Evolutionary conservation across 2,797 vertebrate genomes (phyloP).

Genomic region (Schizothorax lantsangensis): DNA sequence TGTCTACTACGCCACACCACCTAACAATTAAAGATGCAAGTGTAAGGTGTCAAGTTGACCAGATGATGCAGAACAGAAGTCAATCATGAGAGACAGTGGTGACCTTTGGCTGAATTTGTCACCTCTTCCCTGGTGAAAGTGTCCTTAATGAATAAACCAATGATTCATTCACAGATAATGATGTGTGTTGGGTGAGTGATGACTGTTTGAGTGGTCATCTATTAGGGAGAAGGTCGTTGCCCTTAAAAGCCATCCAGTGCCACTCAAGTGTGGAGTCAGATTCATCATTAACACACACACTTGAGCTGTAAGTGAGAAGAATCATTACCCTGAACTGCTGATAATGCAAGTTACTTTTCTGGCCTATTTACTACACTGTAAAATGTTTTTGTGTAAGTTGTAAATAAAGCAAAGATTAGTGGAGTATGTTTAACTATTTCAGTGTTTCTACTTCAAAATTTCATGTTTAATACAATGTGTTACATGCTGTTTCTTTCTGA

Average conservation of each 20-base stretch:
- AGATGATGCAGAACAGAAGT: conserved; percentile 27
- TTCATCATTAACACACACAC: conserved; percentile 62
- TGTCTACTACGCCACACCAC: not conserved
- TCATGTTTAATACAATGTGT: not conserved
- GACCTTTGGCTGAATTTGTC: conserved; percentile 40
- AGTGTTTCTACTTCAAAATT: not conserved
- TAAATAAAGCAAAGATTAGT: not conserved
- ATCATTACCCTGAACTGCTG: conserved; percentile 13
- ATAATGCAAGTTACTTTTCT: not conserved
- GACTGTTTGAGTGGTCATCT: conserved; percentile 61
- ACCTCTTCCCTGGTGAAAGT: conserved; percentile 48
- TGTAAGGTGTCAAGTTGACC: not conserved
- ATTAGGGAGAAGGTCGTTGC: conserved; percentile 61
- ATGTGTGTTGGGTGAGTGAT: conserved; percentile 57
- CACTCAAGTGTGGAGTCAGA: conserved; percentile 57
- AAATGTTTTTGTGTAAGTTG: not conserved
- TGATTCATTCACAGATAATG: conserved; percentile 66
- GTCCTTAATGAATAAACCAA: conserved; percentile 54
- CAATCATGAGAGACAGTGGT: not conserved
- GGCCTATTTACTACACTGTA: conserved; percentile 8
- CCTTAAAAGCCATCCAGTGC: conserved; percentile 47
- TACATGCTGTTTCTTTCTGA: not conserved
- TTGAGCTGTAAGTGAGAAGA: conserved; percentile 11
- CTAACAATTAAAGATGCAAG: not conserved
- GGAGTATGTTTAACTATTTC: not conserved